Evolutionary conservation across 2,888 invertebrate genomes (phyloP).

Genomic region (Aphidius colemani): DNA sequence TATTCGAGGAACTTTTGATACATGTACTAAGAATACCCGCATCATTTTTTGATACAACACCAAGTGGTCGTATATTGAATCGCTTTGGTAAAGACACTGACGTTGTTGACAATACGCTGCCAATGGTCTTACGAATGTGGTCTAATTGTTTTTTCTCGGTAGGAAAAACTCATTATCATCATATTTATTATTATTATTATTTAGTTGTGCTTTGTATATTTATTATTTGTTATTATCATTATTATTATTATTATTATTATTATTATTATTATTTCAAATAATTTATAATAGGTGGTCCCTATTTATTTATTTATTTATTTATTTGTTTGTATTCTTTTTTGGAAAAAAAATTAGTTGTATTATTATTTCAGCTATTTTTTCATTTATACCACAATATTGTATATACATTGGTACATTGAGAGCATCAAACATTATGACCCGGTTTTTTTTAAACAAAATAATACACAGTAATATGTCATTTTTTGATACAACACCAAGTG

Average conservation of each 20-base stretch:
- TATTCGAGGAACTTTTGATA: slow-evolving; percentile 66
- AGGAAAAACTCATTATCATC: slow-evolving; percentile 37
- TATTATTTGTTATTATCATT: no score
- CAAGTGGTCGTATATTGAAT: slow-evolving; percentile 71
- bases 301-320: no score
- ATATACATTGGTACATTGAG: slow-evolving; percentile 70
- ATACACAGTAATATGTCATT: slow-evolving; percentile 65
- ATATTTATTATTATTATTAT: slow-evolving; percentile 3
- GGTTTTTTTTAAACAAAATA: slow-evolving; percentile 60
- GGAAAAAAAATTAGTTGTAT: slow-evolving; percentile 2
- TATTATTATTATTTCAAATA: no score
- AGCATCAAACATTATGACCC: slow-evolving; percentile 57
- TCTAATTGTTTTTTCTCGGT: slow-evolving; percentile 52
- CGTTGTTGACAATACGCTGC: slow-evolving; percentile 68
- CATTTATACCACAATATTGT: slow-evolving; percentile 70
- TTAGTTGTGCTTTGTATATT: no score
- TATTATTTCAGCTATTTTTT: slow-evolving; percentile 66
- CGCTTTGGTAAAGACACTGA: slow-evolving; percentile 73
- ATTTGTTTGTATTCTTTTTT: no score
- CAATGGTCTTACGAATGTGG: slow-evolving; percentile 62
- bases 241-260: no score
- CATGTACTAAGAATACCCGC: slow-evolving; percentile 68
- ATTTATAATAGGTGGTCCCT: no score
- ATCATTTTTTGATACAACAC: slow-evolving; percentile 74
- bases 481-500: slow-evolving; percentile 69